A percentile compares a stretch with the other conserved stretches of the same genome.
phyloP scores from a whole-genome alignment of 2,888 invertebrate species.

The Yponomeuta sedellus region DNA sequence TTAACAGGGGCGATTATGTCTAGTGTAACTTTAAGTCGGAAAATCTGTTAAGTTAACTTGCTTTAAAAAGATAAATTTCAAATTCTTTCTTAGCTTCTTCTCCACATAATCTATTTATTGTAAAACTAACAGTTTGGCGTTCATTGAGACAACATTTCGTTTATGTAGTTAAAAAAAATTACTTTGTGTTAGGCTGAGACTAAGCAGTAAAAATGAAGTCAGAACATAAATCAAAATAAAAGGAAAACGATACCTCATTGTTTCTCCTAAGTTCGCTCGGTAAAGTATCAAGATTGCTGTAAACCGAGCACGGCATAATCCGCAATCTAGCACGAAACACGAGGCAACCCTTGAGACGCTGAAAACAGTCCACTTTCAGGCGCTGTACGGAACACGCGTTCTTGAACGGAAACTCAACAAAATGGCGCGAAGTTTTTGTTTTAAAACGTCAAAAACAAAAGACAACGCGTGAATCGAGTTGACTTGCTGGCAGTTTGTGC shows the following conservation, averaged over 20 bases:
- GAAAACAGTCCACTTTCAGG: slow-evolving; percentile 4
- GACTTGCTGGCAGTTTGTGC: not conserved
- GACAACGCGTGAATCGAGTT: not conserved
- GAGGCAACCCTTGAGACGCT: slow-evolving; percentile 11
- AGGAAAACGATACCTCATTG: not conserved
- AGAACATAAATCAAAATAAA: not conserved
- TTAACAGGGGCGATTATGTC: too few relatives aligned
- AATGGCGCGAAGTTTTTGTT: slow-evolving; percentile 11
- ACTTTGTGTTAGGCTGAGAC: not conserved
- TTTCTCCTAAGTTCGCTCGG: not conserved
- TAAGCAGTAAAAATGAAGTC: not conserved
- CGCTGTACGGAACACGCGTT: slow-evolving; percentile 1
- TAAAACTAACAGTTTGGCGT: too few relatives aligned
- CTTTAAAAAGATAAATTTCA: too few relatives aligned
- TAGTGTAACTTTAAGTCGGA: too few relatives aligned
- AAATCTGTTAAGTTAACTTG: too few relatives aligned
- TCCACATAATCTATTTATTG: too few relatives aligned
- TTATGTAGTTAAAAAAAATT: too few relatives aligned
- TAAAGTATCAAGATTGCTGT: slow-evolving; percentile 12
- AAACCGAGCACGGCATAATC: slow-evolving; percentile 5
- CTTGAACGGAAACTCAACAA: not conserved
- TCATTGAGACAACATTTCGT: too few relatives aligned
- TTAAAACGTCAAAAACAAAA: not conserved
- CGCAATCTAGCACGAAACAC: slow-evolving; percentile 1
- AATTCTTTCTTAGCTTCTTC: too few relatives aligned